Evolutionary conservation across 2,113 vertebrate species (phyloP).

Genomic region (Pachycephala philippinensis): DNA sequence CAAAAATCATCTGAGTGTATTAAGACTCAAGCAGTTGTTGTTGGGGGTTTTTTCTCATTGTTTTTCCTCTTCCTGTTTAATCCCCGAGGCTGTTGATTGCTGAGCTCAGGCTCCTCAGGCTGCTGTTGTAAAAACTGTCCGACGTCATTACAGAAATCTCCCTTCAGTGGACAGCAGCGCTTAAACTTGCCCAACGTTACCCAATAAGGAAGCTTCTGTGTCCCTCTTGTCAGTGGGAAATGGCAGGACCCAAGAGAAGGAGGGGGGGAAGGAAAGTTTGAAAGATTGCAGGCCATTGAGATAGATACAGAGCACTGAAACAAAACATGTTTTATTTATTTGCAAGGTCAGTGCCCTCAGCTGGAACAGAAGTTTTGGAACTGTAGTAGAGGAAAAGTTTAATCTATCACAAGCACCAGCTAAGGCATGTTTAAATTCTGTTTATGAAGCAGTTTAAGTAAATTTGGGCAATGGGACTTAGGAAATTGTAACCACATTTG

Average conservation of each 20-base stretch:
- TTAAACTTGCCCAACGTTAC: background rate
- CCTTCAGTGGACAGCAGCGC: background rate
- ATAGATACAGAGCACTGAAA: conserved; percentile 4
- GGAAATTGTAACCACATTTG: conserved; percentile 39
- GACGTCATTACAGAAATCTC: background rate
- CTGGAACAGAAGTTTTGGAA: conserved; percentile 21
- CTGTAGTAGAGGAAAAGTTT: background rate
- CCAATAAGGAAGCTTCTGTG: background rate
- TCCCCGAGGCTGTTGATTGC: background rate
- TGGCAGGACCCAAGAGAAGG: background rate
- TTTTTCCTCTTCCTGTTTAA: conserved; percentile 23
- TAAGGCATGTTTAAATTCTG: conserved; percentile 11
- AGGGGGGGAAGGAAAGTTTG: background rate
- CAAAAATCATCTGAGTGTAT: background rate
- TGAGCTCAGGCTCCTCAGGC: background rate
- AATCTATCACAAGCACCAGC: background rate
- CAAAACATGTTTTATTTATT: conserved; percentile 47
- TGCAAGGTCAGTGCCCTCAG: conserved; percentile 22
- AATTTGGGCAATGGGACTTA: conserved; percentile 17
- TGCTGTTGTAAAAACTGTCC: background rate
- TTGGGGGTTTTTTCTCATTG: fast-evolving
- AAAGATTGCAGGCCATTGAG: background rate
- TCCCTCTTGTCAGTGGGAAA: background rate
- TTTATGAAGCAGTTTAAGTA: conserved; percentile 32
- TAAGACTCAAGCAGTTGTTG: background rate